Percentiles rank a stretch among this genome's conserved stretches.
Evolutionary conservation across 2,888 invertebrate species (phyloP).

Genomic region (Poecilobothrus nobilitatus): DNA sequence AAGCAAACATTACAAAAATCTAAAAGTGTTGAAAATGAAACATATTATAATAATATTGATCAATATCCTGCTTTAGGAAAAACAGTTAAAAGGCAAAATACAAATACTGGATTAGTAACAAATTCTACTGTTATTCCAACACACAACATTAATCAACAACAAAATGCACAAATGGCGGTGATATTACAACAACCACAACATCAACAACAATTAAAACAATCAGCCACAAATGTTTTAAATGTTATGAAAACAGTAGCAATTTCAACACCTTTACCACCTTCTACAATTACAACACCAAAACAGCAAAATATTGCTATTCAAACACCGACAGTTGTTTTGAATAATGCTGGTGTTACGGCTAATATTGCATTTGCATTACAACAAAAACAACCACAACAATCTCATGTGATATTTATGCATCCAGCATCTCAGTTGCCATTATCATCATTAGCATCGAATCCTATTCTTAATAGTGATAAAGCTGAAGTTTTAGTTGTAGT

Average conservation of each 20-base stretch:
- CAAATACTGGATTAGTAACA: constrained; percentile 29
- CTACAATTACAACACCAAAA: neutral
- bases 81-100: constrained; percentile 41
- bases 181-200: neutral
- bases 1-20: constrained; percentile 34
- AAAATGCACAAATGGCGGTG: neutral
- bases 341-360: neutral
- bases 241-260: neutral
- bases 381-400: constrained; percentile 6
- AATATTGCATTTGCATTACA: neutral
- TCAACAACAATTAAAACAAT: neutral
- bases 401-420: constrained; percentile 4
- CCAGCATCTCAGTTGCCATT: constrained; percentile 1
- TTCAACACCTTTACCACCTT: neutral
- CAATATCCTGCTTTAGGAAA: constrained; percentile 46
- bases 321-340: neutral
- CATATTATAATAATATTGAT: constrained; percentile 37
- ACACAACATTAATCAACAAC: constrained; percentile 11
- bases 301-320: neutral
- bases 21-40: constrained; percentile 41
- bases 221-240: neutral
- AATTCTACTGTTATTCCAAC: constrained; percentile 12
- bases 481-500: neutral
- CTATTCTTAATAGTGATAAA: constrained; percentile 3
- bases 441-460: constrained; percentile 4